Base-by-base conservation (phyloP, 1,140 invertebrate genomes). In the Orius laevigatus region DNA sequence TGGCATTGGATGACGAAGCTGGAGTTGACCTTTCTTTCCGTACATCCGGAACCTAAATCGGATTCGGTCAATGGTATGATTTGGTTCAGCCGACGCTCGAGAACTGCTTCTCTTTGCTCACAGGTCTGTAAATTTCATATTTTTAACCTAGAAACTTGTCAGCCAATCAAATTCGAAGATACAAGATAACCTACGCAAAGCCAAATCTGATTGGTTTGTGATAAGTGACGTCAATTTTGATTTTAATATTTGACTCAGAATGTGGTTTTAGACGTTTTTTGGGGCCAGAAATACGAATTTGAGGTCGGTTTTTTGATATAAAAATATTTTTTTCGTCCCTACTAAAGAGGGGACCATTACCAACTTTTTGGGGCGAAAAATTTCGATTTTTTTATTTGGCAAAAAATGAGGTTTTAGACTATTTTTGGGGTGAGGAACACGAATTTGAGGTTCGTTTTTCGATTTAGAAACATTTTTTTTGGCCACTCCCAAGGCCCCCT, bases 31-130 rank as follows among this genome's bases (percentile, higher is more conserved):
- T 46, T 40, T 18, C 68, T 33, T 44, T 12, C 66, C 63, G 5
- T 65, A 68, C 64, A 66, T 25, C 69, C 67, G 0, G 63, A 68
- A 35, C 70, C 65, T 2, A 66, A 64, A 50, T 69, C 70, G 55
- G 65, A 64, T n/a, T 70, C 69, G 0, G 77, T 78, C 38, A 89
- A 59, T 46, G 75, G 74, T 25, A 89, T 71, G 31, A 86, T 73
- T 65, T 89, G 85, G 57, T 84, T 80, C 56, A 81, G 73, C 36
- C 71, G 70, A 0, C 66, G 63, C 51, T 73, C 72, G 1, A 87
- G 58, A 1, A 84, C 74, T 0, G 69, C 63, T 60, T 81, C 74
- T 52, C 78, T 76, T 55, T 85, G 69, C 46, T 66, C 59, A 53
- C 84, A 89, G 2, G 72, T 76, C 75, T 84, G 58, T 18, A 52